phyloP scores from a whole-genome alignment of 1,140 invertebrate species.

The Oryctes rhinoceros region DNA sequence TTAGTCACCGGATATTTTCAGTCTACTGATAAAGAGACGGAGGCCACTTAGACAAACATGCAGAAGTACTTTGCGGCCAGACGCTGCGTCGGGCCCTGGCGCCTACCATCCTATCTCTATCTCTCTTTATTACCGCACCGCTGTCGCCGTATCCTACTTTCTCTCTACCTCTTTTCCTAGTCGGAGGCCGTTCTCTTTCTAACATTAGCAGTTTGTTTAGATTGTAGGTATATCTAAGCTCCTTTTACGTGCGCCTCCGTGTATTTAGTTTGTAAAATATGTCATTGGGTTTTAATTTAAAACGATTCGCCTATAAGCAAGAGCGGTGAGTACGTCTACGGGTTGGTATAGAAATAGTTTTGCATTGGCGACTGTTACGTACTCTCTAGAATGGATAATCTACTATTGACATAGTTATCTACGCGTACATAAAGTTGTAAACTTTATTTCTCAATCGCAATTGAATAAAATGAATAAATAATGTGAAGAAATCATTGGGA shows the following conservation, averaged over 20 bases:
- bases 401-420: constrained; percentile 29
- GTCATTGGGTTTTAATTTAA: constrained; percentile 37
- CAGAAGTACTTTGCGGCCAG: constrained; percentile 41
- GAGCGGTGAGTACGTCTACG: background rate
- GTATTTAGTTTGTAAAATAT: constrained; percentile 37
- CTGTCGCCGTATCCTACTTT: constrained; percentile 32
- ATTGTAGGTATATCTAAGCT: constrained; percentile 20
- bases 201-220: constrained; percentile 6
- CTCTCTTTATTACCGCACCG: constrained; percentile 15
- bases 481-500: background rate
- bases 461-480: constrained; percentile 14
- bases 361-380: constrained; percentile 31
- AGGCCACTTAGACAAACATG: constrained; percentile 41
- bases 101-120: constrained; percentile 35
- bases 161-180: constrained; percentile 17
- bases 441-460: constrained; percentile 7
- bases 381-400: constrained; percentile 30
- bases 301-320: constrained; percentile 28
- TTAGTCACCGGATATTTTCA: constrained; percentile 41
- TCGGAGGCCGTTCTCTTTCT: background rate
- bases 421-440: background rate
- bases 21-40: constrained; percentile 38
- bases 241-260: background rate
- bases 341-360: constrained; percentile 30
- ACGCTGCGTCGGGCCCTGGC: constrained; percentile 39